Evolutionary conservation across 2,113 vertebrate species (phyloP).

Genomic region (Takifugu flavidus): DNA sequence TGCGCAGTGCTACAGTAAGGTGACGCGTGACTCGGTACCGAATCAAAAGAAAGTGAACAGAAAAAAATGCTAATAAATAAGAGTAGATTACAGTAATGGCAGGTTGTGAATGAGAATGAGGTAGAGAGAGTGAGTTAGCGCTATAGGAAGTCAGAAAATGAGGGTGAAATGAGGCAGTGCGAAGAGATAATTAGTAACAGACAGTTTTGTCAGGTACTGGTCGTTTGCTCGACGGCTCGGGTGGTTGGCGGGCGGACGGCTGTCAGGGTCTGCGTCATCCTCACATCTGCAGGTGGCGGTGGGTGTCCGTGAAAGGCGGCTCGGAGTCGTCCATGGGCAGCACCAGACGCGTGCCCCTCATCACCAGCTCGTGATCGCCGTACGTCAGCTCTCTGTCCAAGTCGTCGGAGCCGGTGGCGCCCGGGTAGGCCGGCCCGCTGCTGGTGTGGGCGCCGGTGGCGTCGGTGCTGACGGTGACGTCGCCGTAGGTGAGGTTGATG

Average conservation of each 20-base stretch:
- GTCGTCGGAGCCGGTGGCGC: conserved; percentile 73
- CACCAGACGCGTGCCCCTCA: conserved; percentile 91
- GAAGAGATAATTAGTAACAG: conserved; percentile 18
- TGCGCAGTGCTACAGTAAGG: conserved; percentile 58
- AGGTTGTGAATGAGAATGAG: conserved; percentile 46
- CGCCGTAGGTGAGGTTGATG: conserved; percentile 89
- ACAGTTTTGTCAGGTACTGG: conserved; percentile 29
- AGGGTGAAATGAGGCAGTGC: conserved; percentile 16
- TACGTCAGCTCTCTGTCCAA: conserved; percentile 85
- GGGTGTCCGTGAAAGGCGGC: conserved; percentile 76
- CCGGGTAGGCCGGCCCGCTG: conserved; percentile 18
- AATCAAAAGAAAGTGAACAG: conserved; percentile 21
- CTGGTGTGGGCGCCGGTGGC: conserved; percentile 63
- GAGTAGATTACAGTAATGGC: conserved; percentile 32
- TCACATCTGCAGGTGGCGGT: conserved; percentile 54
- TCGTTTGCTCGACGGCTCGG: conserved; percentile 35
- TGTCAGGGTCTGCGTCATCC: conserved; percentile 7
- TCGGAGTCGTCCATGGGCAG: conserved; percentile 96
- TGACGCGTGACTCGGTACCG: conserved; percentile 22
- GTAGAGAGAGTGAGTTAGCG: conserved; percentile 51
- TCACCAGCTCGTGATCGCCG: conserved; percentile 90
- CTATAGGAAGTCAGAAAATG: conserved; percentile 27
- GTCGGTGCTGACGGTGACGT: conserved; percentile 85
- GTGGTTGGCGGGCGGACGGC: conserved; percentile 13
- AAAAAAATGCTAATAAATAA: conserved; percentile 47